Evolutionary conservation across 2,113 vertebrate genomes (phyloP), one percentile per base, ranked within the genome.

Genomic region (Eurystomus gularis): DNA sequence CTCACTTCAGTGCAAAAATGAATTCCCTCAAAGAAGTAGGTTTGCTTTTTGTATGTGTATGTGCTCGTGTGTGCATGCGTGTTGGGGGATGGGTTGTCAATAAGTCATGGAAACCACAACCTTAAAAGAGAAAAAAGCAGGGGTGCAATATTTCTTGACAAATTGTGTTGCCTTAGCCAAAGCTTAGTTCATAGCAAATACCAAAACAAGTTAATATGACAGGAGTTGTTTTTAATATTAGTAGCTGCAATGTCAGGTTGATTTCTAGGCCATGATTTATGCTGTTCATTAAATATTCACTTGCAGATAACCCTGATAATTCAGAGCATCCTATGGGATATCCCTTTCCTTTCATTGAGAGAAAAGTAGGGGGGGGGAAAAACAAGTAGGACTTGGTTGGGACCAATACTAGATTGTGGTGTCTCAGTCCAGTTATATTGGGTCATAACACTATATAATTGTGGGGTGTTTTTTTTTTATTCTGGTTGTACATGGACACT

Each of bases 1-100:
- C 99, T 35, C 99, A 99, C 94, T 99, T 99, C 96, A 99, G 99
- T 88, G 99, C 99, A 94, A 99, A 99, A 95, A 99, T 99, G 99
- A 99, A 99, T 92, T 99, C 99, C 40, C 99, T 99, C 90, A 99
- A 99, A 98, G 99, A 99, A 97, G 99, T 99, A 97, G 93, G 98
- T 91, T 94, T 69, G 60, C 82, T 70, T 61, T 72, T 17, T 48
- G 20, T 24, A 35, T 21, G 28, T 4, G 18, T 64, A 13, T 35
- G 15, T 11, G 11, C 17, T 16, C 42, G 16, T 42, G 42, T 42
- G 17, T 42, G 31, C 20, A 8, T 3, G 0, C 23, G 19, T 18
- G 46, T 26, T 25, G 21, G 73, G 52, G 44, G 73, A 5, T 44
- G 64, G 20, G 13, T 57, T 77, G 42, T 80, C 77, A n/a, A 20